These are phyloP conservation scores for Acrossocheilus fasciatus DNA, from an alignment of 2,797 vertebrate genomes.

Conservation along the genomic window DNA sequence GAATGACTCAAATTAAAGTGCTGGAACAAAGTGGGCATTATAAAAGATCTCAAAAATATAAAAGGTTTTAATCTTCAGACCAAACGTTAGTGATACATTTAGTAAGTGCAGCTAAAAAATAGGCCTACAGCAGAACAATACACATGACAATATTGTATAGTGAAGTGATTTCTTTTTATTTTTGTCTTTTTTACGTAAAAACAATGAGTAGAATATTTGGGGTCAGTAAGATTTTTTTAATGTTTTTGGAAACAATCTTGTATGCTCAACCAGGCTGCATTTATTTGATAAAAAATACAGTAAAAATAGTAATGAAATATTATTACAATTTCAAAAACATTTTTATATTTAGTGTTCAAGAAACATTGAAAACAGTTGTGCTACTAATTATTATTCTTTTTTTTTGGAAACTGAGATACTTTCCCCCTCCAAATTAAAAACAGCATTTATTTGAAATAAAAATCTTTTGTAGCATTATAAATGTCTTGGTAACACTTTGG, in stretches of 20 bases:
- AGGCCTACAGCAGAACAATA: background rate
- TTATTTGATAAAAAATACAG: background rate
- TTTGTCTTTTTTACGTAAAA: background rate
- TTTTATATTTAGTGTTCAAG: background rate
- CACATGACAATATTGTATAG: conserved; percentile 7
- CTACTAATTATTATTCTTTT: background rate
- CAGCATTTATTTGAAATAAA: too few relatives aligned
- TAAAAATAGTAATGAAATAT: background rate
- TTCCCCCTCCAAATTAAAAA: background rate
- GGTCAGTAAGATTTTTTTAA: too few relatives aligned
- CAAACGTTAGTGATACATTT: background rate
- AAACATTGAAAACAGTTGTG: background rate
- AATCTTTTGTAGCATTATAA: background rate
- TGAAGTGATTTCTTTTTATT: background rate
- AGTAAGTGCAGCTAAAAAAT: background rate
- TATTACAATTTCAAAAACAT: background rate
- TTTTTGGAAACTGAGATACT: background rate
- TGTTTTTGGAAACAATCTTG: too few relatives aligned
- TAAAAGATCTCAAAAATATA: conserved; percentile 20
- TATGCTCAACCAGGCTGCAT: background rate
- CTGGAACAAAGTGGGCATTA: conserved; percentile 35
- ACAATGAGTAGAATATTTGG: background rate
- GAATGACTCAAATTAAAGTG: conserved; percentile 36
- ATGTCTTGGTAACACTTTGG: background rate
- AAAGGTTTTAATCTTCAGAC: background rate